Conservation (phyloP, 2,888 invertebrate species). For the Branchellion lobata region DNA sequence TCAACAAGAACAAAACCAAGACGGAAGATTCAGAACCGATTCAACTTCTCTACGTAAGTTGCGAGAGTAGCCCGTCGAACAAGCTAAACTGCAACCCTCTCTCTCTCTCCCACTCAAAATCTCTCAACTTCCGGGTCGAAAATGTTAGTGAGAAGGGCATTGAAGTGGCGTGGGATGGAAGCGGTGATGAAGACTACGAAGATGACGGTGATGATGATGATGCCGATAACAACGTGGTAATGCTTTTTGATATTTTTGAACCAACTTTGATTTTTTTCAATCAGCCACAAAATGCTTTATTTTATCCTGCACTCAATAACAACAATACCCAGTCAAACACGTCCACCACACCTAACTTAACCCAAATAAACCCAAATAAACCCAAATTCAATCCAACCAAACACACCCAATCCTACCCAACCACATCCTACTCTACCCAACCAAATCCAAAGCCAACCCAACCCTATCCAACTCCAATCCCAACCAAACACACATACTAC, state of each 20-base stretch:
- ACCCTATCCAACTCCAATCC: too few relatives aligned
- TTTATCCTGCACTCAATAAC: too few relatives aligned
- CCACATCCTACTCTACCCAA: too few relatives aligned
- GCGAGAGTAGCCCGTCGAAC: slow-evolving; percentile 60
- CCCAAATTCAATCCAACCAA: too few relatives aligned
- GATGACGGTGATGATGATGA: slow-evolving; percentile 11
- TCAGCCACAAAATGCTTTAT: slow-evolving; percentile 57
- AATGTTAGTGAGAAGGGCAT: slow-evolving; percentile 60
- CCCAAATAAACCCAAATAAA: too few relatives aligned
- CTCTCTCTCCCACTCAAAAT: slow-evolving; percentile 52
- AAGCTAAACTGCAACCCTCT: slow-evolving; percentile 59
- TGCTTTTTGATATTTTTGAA: background rate
- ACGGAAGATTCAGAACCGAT: too few relatives aligned
- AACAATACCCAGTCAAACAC: too few relatives aligned
- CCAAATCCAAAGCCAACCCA: too few relatives aligned
- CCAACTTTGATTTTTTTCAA: background rate
- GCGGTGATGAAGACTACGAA: background rate
- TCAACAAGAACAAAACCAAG: background rate
- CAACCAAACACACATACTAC: too few relatives aligned
- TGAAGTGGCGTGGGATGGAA: slow-evolving; percentile 60
- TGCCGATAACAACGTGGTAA: slow-evolving; percentile 54
- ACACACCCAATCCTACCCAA: too few relatives aligned
- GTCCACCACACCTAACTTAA: too few relatives aligned
- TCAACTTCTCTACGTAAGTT: slow-evolving; percentile 22
- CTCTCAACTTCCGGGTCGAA: slow-evolving; percentile 60